Percentiles rank a stretch among this genome's conserved stretches.
phyloP scores from a whole-genome alignment of 1,140 invertebrate species.

The Macrotrachela quadricornifera region DNA sequence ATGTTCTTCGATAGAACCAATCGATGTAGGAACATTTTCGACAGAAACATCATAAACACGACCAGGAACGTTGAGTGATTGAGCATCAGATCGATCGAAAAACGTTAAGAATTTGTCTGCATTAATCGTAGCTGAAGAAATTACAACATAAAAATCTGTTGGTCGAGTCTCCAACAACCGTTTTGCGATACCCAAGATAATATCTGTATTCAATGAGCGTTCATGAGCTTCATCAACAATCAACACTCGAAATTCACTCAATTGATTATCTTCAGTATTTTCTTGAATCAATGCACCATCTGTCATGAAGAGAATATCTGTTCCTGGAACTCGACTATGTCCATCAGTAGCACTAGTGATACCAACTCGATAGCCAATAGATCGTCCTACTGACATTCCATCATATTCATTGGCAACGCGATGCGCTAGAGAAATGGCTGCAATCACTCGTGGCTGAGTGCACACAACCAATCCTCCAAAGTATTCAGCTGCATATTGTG shows the following conservation, averaged over 20 bases:
- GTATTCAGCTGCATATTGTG: neutral
- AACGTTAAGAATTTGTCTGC: no score
- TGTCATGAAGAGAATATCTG: conserved; percentile 95
- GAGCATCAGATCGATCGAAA: no score
- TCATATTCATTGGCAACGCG: neutral
- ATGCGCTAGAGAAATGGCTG: neutral
- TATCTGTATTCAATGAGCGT: conserved; percentile 83
- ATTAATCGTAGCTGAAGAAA: conserved; percentile 30
- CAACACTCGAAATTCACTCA: conserved; percentile 79
- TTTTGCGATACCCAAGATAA: conserved; percentile 54
- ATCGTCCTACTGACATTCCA: neutral
- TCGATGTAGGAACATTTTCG: no score
- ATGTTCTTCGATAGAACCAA: no score
- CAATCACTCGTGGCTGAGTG: conserved; percentile 44
- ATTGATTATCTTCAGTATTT: conserved; percentile 70
- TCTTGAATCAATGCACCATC: conserved; percentile 88
- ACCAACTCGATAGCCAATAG: neutral
- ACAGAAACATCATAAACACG: no score
- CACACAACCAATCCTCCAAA: conserved; percentile 47
- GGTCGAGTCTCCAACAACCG: conserved; percentile 10
- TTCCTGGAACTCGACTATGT: conserved; percentile 43
- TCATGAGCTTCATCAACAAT: conserved; percentile 99
- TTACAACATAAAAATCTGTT: conserved; percentile 11
- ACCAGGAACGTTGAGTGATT: no score
- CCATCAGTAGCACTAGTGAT: conserved; percentile 16